These are phyloP conservation scores for Poecilus cupreus DNA, from an alignment of 2,888 invertebrate species.

Conservation along the genomic window DNA sequence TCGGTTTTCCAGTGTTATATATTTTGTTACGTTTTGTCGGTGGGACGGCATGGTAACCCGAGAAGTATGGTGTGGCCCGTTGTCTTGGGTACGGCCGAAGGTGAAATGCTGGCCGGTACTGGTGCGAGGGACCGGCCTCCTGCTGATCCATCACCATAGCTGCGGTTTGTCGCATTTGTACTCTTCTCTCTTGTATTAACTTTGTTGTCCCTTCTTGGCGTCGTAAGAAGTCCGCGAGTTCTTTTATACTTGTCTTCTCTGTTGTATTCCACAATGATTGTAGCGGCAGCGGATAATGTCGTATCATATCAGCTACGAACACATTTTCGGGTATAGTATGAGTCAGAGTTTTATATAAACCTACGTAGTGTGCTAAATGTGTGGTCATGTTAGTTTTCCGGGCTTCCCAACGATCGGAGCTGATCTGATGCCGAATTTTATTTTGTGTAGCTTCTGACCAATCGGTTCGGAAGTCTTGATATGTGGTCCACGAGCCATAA, in stretches of 20 bases:
- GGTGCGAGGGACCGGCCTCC: no score
- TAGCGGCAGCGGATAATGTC: conserved; percentile 32
- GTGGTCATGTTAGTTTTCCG: neutral
- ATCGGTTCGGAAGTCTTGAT: neutral
- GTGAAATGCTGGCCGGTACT: no score
- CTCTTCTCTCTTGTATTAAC: neutral
- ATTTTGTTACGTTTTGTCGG: no score
- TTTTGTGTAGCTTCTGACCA: neutral
- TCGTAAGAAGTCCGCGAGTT: conserved; percentile 10
- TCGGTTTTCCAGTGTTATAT: no score
- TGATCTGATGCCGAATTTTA: neutral
- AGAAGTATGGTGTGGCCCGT: no score
- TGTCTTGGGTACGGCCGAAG: no score
- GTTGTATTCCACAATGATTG: conserved; percentile 30
- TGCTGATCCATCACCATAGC: neutral
- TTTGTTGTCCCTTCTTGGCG: conserved; percentile 12
- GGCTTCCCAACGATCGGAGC: neutral
- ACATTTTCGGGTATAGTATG: conserved; percentile 12
- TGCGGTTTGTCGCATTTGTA: neutral
- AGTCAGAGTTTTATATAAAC: neutral
- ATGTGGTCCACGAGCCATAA: neutral
- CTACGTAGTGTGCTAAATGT: neutral
- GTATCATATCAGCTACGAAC: conserved; percentile 19
- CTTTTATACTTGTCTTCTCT: neutral
- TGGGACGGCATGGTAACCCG: no score